phyloP scores from a whole-genome alignment of 2,888 invertebrate genomes.

The Congeria kusceri region DNA sequence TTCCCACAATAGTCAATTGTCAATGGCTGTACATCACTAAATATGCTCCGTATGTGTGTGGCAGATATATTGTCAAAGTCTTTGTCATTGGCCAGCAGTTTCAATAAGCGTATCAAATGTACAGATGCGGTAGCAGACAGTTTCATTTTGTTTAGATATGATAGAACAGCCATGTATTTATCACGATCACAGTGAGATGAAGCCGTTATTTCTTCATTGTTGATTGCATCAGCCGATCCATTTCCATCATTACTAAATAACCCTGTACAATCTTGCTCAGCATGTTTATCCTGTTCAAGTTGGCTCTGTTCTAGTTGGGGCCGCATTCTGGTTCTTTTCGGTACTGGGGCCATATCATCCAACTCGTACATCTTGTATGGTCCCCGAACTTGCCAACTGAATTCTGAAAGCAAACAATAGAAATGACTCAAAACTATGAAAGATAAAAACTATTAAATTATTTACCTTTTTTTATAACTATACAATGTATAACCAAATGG shows the following conservation, averaged over 20 bases:
- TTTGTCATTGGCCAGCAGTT: neutral
- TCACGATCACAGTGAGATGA: too few relatives aligned
- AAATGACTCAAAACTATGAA: too few relatives aligned
- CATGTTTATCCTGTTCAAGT: neutral
- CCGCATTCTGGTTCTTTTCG: neutral
- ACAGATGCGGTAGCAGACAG: neutral
- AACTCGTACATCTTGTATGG: neutral
- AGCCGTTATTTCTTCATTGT: conserved; percentile 3
- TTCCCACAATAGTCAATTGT: neutral
- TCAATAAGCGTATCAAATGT: neutral
- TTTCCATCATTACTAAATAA: neutral
- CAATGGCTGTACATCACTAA: neutral
- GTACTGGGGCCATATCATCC: neutral
- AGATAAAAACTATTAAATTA: too few relatives aligned
- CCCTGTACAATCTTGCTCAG: neutral
- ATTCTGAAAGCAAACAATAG: too few relatives aligned
- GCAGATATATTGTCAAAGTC: neutral
- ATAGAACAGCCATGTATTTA: too few relatives aligned
- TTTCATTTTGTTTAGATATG: conserved; percentile 3
- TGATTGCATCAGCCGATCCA: conserved; percentile 2
- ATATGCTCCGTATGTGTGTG: too few relatives aligned
- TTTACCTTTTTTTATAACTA: too few relatives aligned
- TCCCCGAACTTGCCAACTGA: neutral
- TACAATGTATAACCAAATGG: too few relatives aligned
- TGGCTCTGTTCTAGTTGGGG: neutral